Conservation (phyloP, 2,113 vertebrate species). For the Ptychochromis oligacanthus region DNA sequence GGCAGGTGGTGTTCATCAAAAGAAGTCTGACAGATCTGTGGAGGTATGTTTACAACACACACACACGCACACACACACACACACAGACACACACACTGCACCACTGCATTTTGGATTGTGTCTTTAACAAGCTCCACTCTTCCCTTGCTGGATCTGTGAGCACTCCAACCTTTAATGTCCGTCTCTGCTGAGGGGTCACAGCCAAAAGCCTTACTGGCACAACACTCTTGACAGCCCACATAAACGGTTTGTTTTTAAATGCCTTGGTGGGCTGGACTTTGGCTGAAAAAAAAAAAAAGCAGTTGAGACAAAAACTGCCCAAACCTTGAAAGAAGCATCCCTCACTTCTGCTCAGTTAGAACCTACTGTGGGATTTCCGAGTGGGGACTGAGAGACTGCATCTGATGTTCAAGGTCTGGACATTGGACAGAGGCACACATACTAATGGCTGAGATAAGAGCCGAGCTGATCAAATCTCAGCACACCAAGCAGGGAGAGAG, state of each 20-base stretch:
- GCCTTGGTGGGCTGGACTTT: slow-evolving; percentile 78
- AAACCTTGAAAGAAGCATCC: slow-evolving; percentile 66
- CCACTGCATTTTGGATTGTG: neutral
- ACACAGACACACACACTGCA: neutral
- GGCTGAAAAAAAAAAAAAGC: slow-evolving; percentile 55
- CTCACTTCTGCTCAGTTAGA: slow-evolving; percentile 75
- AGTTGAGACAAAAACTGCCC: slow-evolving; percentile 54
- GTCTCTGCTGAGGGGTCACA: slow-evolving; percentile 63
- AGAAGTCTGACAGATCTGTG: neutral
- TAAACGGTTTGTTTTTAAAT: slow-evolving; percentile 75
- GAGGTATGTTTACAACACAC: fast-evolving
- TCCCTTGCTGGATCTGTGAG: slow-evolving; percentile 72
- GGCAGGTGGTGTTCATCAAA: neutral
- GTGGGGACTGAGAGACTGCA: slow-evolving; percentile 59
- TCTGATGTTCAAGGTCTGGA: slow-evolving; percentile 80
- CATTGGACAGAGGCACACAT: slow-evolving; percentile 76
- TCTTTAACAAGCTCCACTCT: slow-evolving; percentile 21
- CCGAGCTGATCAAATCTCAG: slow-evolving; percentile 80
- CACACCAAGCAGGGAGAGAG: slow-evolving; percentile 71
- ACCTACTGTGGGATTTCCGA: slow-evolving; percentile 67
- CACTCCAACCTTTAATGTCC: slow-evolving; percentile 74
- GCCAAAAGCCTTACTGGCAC: slow-evolving; percentile 72
- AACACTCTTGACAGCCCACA: slow-evolving; percentile 76
- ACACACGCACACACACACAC: neutral
- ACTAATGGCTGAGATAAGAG: slow-evolving; percentile 82